A percentile compares a stretch with the other conserved stretches of the same genome.
phyloP scores from a whole-genome alignment of 2,113 vertebrate genomes.

The Macrotus californicus region DNA sequence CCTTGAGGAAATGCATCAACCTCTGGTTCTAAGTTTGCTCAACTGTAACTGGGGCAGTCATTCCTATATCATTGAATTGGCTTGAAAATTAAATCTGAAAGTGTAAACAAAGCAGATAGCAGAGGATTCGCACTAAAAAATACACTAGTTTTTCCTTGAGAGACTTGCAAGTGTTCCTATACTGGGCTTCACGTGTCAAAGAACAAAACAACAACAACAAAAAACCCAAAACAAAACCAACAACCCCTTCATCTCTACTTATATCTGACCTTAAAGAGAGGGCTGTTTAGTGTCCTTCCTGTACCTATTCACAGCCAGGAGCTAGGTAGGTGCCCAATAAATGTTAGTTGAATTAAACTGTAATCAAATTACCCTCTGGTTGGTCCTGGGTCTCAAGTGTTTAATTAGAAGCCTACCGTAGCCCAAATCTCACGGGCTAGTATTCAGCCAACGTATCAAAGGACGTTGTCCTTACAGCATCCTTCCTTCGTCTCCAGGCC shows the following conservation, averaged over 20 bases:
- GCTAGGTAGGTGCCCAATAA: not conserved
- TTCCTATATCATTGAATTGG: not conserved
- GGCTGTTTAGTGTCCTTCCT: not conserved
- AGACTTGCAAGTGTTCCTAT: not conserved
- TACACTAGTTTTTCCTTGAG: not conserved
- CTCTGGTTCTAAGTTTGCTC: conserved; percentile 19
- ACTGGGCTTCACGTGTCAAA: not conserved
- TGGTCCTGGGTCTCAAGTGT: not conserved
- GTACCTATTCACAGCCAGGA: not conserved
- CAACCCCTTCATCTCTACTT: not conserved
- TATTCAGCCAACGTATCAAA: not conserved
- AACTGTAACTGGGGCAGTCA: not conserved
- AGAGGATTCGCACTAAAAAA: not conserved
- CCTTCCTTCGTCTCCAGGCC: conserved; percentile 23
- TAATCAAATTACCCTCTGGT: conserved; percentile 16
- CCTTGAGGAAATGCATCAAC: conserved; percentile 22
- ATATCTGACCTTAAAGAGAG: not conserved
- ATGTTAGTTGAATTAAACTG: conserved; percentile 21
- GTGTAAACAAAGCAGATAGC: not conserved
- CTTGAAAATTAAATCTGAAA: conserved; percentile 51
- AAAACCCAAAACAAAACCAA: not conserved
- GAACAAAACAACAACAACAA: not conserved
- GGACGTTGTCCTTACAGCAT: conserved; percentile 19
- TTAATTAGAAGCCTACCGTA: not conserved
- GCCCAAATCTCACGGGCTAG: not conserved